These are phyloP conservation scores for Pediacus dermestoides DNA, from an alignment of 2,888 invertebrate genomes.

Conservation along the genomic window DNA sequence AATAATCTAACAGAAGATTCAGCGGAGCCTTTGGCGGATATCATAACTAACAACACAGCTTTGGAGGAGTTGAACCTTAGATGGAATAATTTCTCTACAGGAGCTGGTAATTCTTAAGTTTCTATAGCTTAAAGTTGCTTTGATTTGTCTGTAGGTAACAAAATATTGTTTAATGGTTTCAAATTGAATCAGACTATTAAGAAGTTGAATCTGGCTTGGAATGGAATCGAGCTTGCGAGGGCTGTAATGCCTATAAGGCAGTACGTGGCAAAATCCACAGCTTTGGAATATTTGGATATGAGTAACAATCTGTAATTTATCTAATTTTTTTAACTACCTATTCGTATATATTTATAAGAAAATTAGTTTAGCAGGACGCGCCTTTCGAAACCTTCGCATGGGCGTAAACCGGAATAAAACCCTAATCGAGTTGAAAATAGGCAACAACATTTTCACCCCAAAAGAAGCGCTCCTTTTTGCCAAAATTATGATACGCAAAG, in stretches of 20 bases:
- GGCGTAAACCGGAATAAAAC: no score
- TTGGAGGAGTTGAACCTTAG: slow-evolving; percentile 53
- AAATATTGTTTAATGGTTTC: slow-evolving; percentile 44
- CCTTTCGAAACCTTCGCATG: no score
- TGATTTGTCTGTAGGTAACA: slow-evolving; percentile 37
- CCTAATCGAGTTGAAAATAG: slow-evolving; percentile 50
- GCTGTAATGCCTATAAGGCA: slow-evolving; percentile 34
- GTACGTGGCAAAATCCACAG: slow-evolving; percentile 33
- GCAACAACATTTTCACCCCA: slow-evolving; percentile 52
- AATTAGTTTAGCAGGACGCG: no score
- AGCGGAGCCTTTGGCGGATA: slow-evolving; percentile 42
- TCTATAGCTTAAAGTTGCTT: slow-evolving; percentile 7
- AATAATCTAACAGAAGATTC: slow-evolving; percentile 52
- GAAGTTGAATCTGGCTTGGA: slow-evolving; percentile 52
- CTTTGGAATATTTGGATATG: slow-evolving; percentile 42
- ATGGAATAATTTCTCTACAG: slow-evolving; percentile 53
- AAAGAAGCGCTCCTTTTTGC: slow-evolving; percentile 50
- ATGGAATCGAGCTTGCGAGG: slow-evolving; percentile 46
- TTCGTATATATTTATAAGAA: no score
- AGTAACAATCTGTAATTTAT: slow-evolving; percentile 47
- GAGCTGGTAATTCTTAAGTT: slow-evolving; percentile 36
- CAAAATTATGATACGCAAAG: slow-evolving; percentile 40
- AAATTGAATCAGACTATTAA: slow-evolving; percentile 38
- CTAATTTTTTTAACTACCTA: no score
- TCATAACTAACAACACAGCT: slow-evolving; percentile 46